Conservation (phyloP, 2,113 vertebrate genomes). For the Uria lomvia region DNA sequence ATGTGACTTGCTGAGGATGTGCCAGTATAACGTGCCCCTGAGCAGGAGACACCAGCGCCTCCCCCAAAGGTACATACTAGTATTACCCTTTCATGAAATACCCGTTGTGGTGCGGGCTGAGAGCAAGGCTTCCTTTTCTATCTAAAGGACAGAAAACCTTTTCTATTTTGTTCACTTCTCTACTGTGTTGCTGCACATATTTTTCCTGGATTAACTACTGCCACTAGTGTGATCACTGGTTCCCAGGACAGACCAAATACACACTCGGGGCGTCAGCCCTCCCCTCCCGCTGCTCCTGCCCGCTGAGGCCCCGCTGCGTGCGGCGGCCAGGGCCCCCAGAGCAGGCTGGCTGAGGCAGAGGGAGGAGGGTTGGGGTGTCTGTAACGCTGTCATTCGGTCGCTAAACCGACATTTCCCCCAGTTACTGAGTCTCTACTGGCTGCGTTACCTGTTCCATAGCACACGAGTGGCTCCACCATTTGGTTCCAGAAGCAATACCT, state of each 20-base stretch:
- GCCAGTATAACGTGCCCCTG: too few relatives aligned
- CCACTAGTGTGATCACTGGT: neutral
- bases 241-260: neutral
- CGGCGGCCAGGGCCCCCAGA: neutral
- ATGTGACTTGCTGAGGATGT: neutral
- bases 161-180: neutral
- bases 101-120: neutral
- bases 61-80: too few relatives aligned
- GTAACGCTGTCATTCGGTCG: fast-evolving
- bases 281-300: neutral
- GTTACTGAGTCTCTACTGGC: neutral
- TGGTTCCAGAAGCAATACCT: neutral
- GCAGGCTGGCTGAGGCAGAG: neutral
- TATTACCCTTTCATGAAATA: neutral
- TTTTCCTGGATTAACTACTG: neutral
- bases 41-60: neutral
- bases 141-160: neutral
- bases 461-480: neutral
- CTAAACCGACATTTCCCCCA: neutral
- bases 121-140: neutral
- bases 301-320: neutral
- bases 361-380: neutral
- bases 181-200: neutral
- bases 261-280: neutral
- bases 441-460: neutral